Evolutionary conservation across 1,140 invertebrate species (phyloP).

Genomic region (Phocides pigmalion): DNA sequence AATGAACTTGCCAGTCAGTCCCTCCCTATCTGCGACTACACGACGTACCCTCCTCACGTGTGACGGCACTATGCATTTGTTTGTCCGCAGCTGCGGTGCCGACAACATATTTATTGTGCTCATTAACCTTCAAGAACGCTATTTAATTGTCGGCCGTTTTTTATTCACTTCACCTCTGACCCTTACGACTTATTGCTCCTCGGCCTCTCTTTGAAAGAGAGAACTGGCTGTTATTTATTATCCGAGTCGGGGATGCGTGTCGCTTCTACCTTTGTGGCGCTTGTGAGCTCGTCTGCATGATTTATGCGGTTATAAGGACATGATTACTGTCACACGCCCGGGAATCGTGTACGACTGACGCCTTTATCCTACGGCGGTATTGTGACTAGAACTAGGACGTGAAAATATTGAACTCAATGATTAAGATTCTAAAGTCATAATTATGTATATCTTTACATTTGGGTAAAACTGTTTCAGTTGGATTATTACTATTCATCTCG

Average conservation of each 20-base stretch:
- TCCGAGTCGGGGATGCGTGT: conserved; percentile 67
- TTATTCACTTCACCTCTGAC: conserved; percentile 83
- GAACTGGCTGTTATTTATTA: conserved; percentile 81
- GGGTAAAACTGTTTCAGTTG: no score
- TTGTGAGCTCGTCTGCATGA: conserved; percentile 73
- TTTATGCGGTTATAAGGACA: conserved; percentile 77
- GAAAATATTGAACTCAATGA: conserved; percentile 4
- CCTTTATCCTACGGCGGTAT: conserved; percentile 20
- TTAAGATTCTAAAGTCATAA: no score
- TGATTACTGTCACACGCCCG: conserved; percentile 67
- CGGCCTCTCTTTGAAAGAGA: conserved; percentile 79
- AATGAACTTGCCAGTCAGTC: conserved; percentile 72
- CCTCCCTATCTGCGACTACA: conserved; percentile 37
- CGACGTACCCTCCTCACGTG: conserved; percentile 76
- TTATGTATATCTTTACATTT: no score
- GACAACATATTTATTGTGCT: conserved; percentile 84
- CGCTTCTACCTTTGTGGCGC: conserved; percentile 78
- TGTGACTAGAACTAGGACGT: conserved; percentile 9
- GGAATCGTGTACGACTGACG: conserved; percentile 32
- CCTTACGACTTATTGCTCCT: conserved; percentile 80
- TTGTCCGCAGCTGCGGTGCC: conserved; percentile 81
- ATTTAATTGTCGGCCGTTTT: conserved; percentile 84
- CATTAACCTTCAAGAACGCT: conserved; percentile 84
- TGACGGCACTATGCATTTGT: conserved; percentile 76
- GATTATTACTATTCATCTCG: no score